Conservation (phyloP, 2,113 vertebrate species). For the Hydrochoerus hydrochaeris region DNA sequence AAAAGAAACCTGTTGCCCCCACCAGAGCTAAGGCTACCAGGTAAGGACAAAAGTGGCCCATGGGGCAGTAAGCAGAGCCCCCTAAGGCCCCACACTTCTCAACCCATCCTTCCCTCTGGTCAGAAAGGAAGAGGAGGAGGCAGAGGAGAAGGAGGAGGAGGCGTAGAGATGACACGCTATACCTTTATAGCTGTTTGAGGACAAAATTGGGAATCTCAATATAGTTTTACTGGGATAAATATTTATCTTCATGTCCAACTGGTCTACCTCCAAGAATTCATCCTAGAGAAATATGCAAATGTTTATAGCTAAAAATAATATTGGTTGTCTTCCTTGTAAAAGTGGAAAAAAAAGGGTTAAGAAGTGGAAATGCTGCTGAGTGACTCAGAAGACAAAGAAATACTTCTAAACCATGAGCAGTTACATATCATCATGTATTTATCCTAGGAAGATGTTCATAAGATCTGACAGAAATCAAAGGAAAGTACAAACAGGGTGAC, state of each 20-base stretch:
- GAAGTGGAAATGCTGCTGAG: neutral
- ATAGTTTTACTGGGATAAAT: neutral
- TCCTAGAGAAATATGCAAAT: neutral
- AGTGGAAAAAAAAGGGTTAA: neutral
- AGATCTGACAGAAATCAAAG: neutral
- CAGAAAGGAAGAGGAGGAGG: neutral
- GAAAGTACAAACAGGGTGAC: neutral
- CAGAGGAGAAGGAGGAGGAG: neutral
- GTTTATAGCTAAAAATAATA: neutral
- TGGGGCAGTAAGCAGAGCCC: rapidly evolving
- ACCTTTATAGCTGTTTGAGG: neutral
- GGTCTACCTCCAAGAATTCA: neutral
- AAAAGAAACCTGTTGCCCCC: neutral
- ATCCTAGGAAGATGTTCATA: neutral
- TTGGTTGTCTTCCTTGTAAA: neutral
- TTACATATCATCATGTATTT: neutral
- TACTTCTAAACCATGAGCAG: neutral
- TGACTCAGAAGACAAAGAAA: neutral
- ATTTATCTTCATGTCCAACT: neutral
- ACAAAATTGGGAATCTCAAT: neutral
- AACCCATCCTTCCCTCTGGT: neutral
- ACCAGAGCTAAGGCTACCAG: neutral
- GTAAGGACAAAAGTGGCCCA: neutral
- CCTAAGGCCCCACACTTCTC: neutral
- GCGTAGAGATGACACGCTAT: neutral